phyloP scores from a whole-genome alignment of 2,113 vertebrate genomes.

The Sakesphorus luctuosus region DNA sequence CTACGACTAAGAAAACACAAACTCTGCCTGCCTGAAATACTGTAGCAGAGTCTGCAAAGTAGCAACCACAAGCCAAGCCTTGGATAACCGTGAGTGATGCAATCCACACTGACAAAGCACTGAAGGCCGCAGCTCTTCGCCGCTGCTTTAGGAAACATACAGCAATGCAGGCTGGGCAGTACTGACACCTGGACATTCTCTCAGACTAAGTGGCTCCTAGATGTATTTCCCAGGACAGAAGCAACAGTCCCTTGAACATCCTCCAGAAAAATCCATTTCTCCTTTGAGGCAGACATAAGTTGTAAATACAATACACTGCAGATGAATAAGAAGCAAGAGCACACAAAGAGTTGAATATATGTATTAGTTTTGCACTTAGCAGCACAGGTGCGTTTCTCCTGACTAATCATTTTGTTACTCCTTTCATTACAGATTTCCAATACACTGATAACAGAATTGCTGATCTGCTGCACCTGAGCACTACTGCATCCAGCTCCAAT shows the following conservation, averaged over 20 bases:
- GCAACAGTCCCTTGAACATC: background rate
- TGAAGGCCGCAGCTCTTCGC: background rate
- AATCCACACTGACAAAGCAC: background rate
- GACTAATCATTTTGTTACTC: background rate
- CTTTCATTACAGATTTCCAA: background rate
- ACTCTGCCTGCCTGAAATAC: background rate
- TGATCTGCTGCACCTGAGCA: background rate
- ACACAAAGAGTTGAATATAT: background rate
- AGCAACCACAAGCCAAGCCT: background rate
- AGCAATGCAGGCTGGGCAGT: background rate
- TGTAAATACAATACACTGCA: background rate
- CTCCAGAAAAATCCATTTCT: background rate
- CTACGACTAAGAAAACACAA: background rate
- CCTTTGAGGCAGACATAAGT: background rate
- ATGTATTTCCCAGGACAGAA: background rate
- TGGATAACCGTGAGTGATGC: background rate
- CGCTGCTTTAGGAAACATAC: background rate
- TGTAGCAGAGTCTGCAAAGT: background rate
- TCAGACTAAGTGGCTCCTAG: background rate
- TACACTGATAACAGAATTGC: background rate
- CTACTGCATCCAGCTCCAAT: background rate
- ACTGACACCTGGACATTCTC: background rate
- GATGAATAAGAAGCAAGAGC: background rate
- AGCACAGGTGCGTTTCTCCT: background rate
- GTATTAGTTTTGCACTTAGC: background rate